Percentiles rank a stretch among this genome's conserved stretches.
phyloP scores from a whole-genome alignment of 2,888 invertebrate species.

The Netelia fuscicornis region DNA sequence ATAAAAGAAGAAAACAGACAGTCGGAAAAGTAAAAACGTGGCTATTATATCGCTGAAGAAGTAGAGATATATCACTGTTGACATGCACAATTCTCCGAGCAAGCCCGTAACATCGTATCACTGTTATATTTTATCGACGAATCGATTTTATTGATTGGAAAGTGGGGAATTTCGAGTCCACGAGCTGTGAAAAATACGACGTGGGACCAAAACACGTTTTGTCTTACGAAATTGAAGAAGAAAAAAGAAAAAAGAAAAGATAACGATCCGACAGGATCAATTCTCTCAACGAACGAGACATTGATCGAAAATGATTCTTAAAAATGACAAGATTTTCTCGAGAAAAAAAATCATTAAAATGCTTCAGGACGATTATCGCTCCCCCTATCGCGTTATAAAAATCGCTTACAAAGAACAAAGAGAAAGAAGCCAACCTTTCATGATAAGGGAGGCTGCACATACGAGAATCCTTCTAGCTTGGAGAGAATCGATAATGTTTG shows the following conservation, averaged over 20 bases:
- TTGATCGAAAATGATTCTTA: neutral
- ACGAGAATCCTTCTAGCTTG: constrained; percentile 46
- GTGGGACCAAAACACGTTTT: constrained; percentile 58
- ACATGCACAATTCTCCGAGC: constrained; percentile 46
- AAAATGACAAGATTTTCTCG: constrained; percentile 1
- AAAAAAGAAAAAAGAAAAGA: neutral
- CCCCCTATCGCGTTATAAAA: constrained; percentile 39
- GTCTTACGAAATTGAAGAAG: constrained; percentile 32
- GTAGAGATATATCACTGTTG: constrained; percentile 33
- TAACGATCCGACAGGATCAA: neutral
- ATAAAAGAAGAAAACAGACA: neutral
- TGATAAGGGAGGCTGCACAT: constrained; percentile 28
- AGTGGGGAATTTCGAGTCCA: constrained; percentile 1
- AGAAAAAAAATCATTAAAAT: constrained; percentile 12
- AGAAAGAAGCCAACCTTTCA: constrained; percentile 25
- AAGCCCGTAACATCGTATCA: constrained; percentile 9
- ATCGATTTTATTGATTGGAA: constrained; percentile 24
- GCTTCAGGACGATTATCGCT: constrained; percentile 17
- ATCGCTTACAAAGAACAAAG: constrained; percentile 7
- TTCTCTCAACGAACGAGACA: neutral
- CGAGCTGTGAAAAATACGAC: constrained; percentile 47
- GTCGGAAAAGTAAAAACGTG: neutral
- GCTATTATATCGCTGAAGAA: constrained; percentile 25
- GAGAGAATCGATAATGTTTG: constrained; percentile 52
- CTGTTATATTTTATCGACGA: constrained; percentile 10